These are phyloP conservation scores for Watsonalla cultraria DNA, from an alignment of 2,888 invertebrate species.

Conservation along the genomic window DNA sequence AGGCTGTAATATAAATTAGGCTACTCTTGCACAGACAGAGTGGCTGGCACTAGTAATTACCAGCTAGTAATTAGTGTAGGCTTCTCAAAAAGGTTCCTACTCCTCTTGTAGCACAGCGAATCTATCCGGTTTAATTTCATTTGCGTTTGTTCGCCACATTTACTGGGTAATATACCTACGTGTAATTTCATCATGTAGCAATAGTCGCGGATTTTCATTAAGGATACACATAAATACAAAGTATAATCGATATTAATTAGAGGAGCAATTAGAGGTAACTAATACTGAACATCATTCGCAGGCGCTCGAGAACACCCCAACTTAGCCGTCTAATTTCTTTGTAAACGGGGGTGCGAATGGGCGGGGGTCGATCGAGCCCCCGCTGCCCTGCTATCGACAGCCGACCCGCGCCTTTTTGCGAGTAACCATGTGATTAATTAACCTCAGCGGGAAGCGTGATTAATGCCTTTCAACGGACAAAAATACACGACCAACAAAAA, in stretches of 20 bases:
- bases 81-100: no score
- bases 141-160: no score
- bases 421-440: constrained; percentile 53
- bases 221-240: no score
- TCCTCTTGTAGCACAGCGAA: no score
- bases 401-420: constrained; percentile 39
- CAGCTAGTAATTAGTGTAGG: no score
- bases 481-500: constrained; percentile 39
- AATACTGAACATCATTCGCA: not conserved
- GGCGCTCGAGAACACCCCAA: constrained; percentile 4
- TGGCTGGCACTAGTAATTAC: no score
- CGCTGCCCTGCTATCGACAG: constrained; percentile 47
- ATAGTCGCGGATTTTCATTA: no score
- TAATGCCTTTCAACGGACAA: constrained; percentile 43
- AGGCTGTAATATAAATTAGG: no score
- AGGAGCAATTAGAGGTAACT: not conserved
- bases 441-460: constrained; percentile 39
- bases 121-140: no score
- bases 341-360: constrained; percentile 18
- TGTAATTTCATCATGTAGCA: no score
- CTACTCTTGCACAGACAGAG: no score
- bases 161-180: no score
- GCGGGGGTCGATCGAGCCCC: constrained; percentile 8
- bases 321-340: constrained; percentile 24
- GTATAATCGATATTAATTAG: not conserved